A percentile compares a stretch with the other conserved stretches of the same genome.
Conservation (phyloP, 30 jellyfish, hydroid and myxozoan species). For the Turritopsis dohrnii region DNA sequence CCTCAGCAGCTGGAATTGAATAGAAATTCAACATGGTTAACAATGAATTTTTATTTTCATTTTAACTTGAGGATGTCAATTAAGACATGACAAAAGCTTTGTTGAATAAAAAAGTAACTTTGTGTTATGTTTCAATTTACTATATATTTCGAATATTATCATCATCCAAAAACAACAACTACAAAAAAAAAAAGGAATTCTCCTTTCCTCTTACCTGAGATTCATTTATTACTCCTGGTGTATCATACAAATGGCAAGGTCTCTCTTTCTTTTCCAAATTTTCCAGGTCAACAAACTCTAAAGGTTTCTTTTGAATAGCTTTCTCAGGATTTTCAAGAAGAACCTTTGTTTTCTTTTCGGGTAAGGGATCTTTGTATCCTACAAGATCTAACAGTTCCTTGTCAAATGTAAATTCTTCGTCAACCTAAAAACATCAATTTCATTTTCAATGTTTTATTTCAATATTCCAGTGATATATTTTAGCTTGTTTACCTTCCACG, state of each 20-base stretch:
- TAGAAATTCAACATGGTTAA: neutral
- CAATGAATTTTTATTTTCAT: too few species aligned
- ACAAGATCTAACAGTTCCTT: constrained; percentile 10
- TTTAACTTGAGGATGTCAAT: too few species aligned
- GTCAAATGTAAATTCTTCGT: constrained; percentile 15
- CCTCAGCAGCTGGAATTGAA: constrained; percentile 49
- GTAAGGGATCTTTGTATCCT: neutral
- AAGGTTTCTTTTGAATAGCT: constrained; percentile 6
- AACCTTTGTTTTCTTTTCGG: neutral
- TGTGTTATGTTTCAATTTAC: too few species aligned
- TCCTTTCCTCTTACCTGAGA: constrained; percentile 73
- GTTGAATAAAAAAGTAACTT: too few species aligned
- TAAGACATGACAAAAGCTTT: too few species aligned
- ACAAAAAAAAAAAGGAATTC: too few species aligned
- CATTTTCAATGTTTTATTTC: too few species aligned
- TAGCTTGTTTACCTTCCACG: constrained; percentile 26
- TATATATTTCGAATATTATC: too few species aligned
- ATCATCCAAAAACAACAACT: too few species aligned
- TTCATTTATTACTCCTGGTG: constrained; percentile 58
- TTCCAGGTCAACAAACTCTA: constrained; percentile 42
- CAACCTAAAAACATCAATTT: constrained; percentile 19
- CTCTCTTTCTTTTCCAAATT: constrained; percentile 32
- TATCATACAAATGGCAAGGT: constrained; percentile 69
- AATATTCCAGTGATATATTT: too few species aligned
- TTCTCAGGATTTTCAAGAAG: neutral